A percentile compares a stretch with the other conserved stretches of the same genome.
Evolutionary conservation across 2,888 invertebrate species (phyloP).

Genomic region (Doris montereyensis): DNA sequence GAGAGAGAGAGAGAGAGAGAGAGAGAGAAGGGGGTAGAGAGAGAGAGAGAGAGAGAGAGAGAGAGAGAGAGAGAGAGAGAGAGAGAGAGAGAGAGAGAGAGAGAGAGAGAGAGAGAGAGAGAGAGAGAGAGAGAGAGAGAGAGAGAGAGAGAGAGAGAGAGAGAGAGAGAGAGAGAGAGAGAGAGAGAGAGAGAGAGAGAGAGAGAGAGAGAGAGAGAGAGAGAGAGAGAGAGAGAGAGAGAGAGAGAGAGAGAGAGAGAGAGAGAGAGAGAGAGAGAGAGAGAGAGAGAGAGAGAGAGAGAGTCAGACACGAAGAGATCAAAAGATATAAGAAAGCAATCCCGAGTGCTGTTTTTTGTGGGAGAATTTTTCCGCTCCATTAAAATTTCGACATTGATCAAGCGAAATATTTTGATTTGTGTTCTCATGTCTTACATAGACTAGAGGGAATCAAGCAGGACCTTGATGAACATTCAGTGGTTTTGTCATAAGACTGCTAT

Average conservation of each 20-base stretch:
- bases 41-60: background rate
- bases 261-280: background rate
- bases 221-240: background rate
- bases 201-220: background rate
- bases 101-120: background rate
- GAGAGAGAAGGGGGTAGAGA: background rate
- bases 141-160: background rate
- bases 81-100: background rate
- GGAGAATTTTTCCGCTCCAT: no score
- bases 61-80: background rate
- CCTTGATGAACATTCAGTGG: no score
- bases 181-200: background rate
- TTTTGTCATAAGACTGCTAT: no score
- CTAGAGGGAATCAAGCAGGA: no score
- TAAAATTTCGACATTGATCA: no score
- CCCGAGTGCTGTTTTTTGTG: no score
- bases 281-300: background rate
- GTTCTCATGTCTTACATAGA: no score
- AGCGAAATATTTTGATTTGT: no score
- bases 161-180: background rate
- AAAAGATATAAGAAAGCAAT: no score
- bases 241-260: background rate
- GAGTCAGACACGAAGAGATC: no score
- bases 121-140: background rate
- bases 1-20: background rate